These are phyloP conservation scores for Notamacropus eugenii DNA, from an alignment of 2,797 vertebrate genomes.

Conservation along the genomic window DNA sequence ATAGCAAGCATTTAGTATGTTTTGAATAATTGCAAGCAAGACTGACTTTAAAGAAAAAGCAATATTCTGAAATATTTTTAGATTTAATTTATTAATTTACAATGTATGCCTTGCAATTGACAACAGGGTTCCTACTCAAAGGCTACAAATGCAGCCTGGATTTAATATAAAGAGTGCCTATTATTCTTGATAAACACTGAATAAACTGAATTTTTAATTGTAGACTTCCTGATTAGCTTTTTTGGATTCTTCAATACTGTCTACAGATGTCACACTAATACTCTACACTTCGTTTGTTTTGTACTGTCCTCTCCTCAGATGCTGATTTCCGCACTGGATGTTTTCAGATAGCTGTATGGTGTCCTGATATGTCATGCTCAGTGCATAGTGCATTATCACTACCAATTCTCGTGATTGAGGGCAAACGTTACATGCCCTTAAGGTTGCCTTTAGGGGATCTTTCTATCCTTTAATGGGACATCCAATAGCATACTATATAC, in stretches of 20 bases:
- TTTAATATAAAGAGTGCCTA: not conserved
- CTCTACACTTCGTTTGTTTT: not conserved
- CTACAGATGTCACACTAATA: not conserved
- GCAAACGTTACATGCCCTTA: slow-evolving; percentile 55
- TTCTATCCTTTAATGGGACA: slow-evolving; percentile 39
- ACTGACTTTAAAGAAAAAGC: not conserved
- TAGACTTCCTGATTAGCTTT: not conserved
- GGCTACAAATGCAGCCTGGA: not conserved
- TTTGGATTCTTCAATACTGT: not conserved
- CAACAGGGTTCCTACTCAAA: not conserved
- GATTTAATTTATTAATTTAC: slow-evolving; percentile 8
- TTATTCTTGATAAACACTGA: slow-evolving; percentile 5
- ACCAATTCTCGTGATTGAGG: slow-evolving; percentile 63
- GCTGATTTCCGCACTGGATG: slow-evolving; percentile 36
- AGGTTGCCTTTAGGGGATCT: slow-evolving; percentile 54
- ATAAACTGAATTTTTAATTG: not conserved
- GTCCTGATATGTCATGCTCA: slow-evolving; percentile 5
- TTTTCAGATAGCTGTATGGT: not conserved
- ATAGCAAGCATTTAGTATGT: slow-evolving; percentile 25
- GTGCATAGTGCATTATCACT: slow-evolving; percentile 12
- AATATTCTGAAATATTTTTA: not conserved
- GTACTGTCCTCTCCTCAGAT: not conserved
- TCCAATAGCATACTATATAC: slow-evolving; percentile 31
- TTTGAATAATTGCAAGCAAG: slow-evolving; percentile 22
- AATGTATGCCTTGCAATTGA: not conserved